Base-by-base conservation (phyloP, 2,888 invertebrate species). In the Rapana venosa region DNA sequence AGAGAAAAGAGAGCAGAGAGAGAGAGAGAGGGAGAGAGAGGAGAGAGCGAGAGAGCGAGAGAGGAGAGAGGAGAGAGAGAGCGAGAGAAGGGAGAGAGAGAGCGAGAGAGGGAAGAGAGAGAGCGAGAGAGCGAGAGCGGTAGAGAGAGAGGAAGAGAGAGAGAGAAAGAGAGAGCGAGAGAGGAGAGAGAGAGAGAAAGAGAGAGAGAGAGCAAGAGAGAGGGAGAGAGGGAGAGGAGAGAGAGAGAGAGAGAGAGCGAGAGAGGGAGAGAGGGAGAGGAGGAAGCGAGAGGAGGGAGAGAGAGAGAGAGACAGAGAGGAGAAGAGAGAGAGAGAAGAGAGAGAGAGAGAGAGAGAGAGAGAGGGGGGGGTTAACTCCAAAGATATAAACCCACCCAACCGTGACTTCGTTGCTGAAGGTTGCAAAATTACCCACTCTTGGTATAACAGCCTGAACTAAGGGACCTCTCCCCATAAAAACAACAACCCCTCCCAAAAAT, bases 271-370 rank as follows among this genome's bases (percentile, higher is more conserved):
- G 8, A 74, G 70, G n/a, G 70, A n/a, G 70, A n/a, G 70, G n/a
- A 8, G 70, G 1, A n/a, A n/a, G n/a, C 26, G 70, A 74, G 70
- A 74, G n/a, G n/a, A n/a, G 70, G 11, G 70, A 74, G n/a, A 74
- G 61, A 70, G 70, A 74, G n/a, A n/a, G 70, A 74, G 74, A n/a
- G 74, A 74, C 6, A 74, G 74, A 30, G 74, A 74, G 74, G n/a
- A n/a, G n/a, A n/a, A 30, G 74, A 22, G 61, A 61, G n/a, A 74
- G n/a, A 74, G 70, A 74, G 70, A 74, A 74, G 74, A 74, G 74
- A 74, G 74, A 74, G 74, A n/a, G 74, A n/a, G 74, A 74, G n/a
- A 30, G 74, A 74, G 74, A 74, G n/a, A 74, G 74, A 74, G 30
- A 74, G 74, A n/a, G 74, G n/a, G n/a, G n/a, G 8, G 47, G 8